phyloP scores from a whole-genome alignment of 1,140 invertebrate species.

The Heliconius melpomene region DNA sequence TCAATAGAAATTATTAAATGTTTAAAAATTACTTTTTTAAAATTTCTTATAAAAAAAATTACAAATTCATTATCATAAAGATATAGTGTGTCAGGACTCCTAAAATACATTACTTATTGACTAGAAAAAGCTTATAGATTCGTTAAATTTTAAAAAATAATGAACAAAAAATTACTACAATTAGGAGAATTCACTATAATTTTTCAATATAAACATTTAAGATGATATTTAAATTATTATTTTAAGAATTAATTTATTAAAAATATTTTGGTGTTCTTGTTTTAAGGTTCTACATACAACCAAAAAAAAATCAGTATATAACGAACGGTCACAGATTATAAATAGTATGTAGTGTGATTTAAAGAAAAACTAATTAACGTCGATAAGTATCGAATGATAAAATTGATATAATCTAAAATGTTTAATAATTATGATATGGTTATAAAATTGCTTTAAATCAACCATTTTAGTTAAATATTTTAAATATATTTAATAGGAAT shows the following conservation, averaged over 20 bases:
- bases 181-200: background rate
- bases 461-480: background rate
- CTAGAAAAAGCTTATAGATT: constrained; percentile 33
- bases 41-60: background rate
- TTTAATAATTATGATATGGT: constrained; percentile 11
- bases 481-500: background rate
- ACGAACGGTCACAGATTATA: background rate
- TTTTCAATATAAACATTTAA: background rate
- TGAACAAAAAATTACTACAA: background rate
- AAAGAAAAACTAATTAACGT: background rate
- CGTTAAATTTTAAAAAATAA: constrained; percentile 16
- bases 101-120: constrained; percentile 23
- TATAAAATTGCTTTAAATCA: constrained; percentile 15
- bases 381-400: background rate
- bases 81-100: background rate
- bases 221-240: background rate
- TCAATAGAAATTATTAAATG: no score
- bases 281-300: background rate
- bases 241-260: background rate
- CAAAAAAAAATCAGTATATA: background rate
- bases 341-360: background rate
- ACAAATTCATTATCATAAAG: background rate
- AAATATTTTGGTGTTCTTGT: constrained; percentile 6
- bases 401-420: constrained; percentile 7
- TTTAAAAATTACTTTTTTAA: no score